Evolutionary conservation across 37 sponge, comb jelly and placozoan species (phyloP), one percentile per base, ranked within the genome.

Genomic region (Tethya wilhelma): DNA sequence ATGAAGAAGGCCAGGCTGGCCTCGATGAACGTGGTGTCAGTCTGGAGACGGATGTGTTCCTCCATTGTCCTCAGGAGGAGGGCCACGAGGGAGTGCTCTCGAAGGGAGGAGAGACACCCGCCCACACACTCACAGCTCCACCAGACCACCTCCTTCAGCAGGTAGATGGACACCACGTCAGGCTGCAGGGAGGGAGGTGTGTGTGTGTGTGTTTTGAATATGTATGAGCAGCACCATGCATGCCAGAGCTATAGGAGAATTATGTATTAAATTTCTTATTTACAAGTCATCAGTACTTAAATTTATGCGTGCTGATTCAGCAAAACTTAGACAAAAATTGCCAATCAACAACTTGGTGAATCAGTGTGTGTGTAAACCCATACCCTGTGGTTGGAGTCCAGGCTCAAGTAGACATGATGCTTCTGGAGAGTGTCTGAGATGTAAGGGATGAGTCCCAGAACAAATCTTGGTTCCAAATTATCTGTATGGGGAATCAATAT

Each of bases 131-230:
- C 22, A 9, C 67, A 9, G 53, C 67, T 58, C n/a, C 43, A 30
- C 17, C 38, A 65, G 8, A 83, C 78, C 40, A 83, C 30, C 59
- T 83, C 89, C 30, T n/a, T 69, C 67, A 89, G 59, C n/a, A 83
- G 74, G 63, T 64, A 55, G 29, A 89, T 44, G 4, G 89, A 78
- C 11, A 79, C 6, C 1, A 71, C 41, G 19, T 83, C 79, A n/a
- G 85, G 72, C 89, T 89, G 49, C 8, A 66, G 56, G 53, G n/a
- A n/a, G n/a, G n/a, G n/a, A n/a, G n/a, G n/a, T n/a, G 53, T 11
- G 30, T n/a, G 62, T n/a, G n/a, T n/a, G n/a, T n/a, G n/a, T n/a
- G 62, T 25, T 60, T 60, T 28, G n/a, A n/a, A n/a, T n/a, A n/a
- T n/a, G n/a, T n/a, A n/a, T n/a, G n/a, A n/a, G n/a, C n/a, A n/a